These are phyloP conservation scores for Rhinichthys klamathensis DNA, from an alignment of 2,113 vertebrate genomes.

Conservation along the genomic window DNA sequence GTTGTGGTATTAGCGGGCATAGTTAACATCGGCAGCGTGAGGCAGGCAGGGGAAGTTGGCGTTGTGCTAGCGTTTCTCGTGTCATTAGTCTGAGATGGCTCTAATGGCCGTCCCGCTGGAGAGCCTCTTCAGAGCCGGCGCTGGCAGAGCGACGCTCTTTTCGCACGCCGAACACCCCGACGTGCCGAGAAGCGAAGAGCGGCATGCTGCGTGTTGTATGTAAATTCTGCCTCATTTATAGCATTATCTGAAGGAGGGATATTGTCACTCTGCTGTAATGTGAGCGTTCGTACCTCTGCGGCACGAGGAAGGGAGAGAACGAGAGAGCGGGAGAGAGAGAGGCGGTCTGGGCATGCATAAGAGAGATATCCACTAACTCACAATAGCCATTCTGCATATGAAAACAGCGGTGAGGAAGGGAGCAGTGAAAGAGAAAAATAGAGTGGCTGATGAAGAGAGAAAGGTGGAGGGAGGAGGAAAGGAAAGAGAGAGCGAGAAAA, in stretches of 20 bases:
- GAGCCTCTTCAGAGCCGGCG: slow-evolving; percentile 69
- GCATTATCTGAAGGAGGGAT: slow-evolving; percentile 81
- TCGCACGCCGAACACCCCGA: slow-evolving; percentile 50
- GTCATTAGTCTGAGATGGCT: slow-evolving; percentile 79
- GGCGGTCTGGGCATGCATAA: slow-evolving; percentile 27
- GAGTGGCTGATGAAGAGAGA: slow-evolving; percentile 58
- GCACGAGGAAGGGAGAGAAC: slow-evolving; percentile 63
- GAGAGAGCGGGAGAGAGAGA: background rate
- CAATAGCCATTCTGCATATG: slow-evolving; percentile 54
- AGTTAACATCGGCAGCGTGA: slow-evolving; percentile 54
- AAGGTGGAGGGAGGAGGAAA: slow-evolving; percentile 45
- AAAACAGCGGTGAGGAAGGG: slow-evolving; percentile 60
- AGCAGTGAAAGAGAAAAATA: slow-evolving; percentile 70
- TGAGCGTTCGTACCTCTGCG: slow-evolving; percentile 68
- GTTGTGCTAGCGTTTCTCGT: slow-evolving; percentile 70
- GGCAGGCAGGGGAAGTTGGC: slow-evolving; percentile 48
- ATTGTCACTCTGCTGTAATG: slow-evolving; percentile 78
- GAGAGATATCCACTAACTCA: slow-evolving; percentile 57
- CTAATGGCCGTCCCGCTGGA: slow-evolving; percentile 78
- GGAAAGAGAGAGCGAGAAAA: slow-evolving; percentile 52
- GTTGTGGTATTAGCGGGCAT: slow-evolving; percentile 51
- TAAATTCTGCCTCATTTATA: slow-evolving; percentile 79
- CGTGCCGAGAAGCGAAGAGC: slow-evolving; percentile 50
- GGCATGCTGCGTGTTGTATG: slow-evolving; percentile 69
- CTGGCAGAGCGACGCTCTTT: slow-evolving; percentile 55